A percentile compares a stretch with the other conserved stretches of the same genome.
Conservation (phyloP, 23 tunicate species). For the Trididemnum nubilum region DNA sequence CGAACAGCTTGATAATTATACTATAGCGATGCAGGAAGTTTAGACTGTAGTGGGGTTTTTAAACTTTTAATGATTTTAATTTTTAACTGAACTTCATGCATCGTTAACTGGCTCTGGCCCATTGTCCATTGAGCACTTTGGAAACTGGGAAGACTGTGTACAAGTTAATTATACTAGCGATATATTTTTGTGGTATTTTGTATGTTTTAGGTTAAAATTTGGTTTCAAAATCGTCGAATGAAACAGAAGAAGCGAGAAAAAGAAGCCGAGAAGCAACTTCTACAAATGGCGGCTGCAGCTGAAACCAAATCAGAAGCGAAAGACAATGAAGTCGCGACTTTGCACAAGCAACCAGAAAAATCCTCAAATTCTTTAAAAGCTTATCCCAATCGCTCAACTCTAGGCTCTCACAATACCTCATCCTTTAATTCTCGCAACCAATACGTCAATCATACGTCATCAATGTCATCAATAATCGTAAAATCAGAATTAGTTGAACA, state of each 20-base stretch:
- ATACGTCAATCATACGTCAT: slow-evolving; percentile 23
- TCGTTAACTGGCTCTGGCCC: too few relatives aligned
- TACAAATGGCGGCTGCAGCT: not conserved
- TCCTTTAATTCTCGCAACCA: slow-evolving; percentile 3
- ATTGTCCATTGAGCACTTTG: too few relatives aligned
- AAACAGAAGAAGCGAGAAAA: slow-evolving; percentile 98
- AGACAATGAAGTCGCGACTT: not conserved
- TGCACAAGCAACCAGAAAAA: not conserved
- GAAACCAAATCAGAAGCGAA: slow-evolving; percentile 5
- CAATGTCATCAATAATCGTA: slow-evolving; percentile 17
- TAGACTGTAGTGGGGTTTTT: too few relatives aligned
- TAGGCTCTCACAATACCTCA: not conserved
- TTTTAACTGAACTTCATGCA: too few relatives aligned
- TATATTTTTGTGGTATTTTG: too few relatives aligned
- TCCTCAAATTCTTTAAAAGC: not conserved
- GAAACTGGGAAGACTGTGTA: too few relatives aligned
- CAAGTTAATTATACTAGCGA: too few relatives aligned
- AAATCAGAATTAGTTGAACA: slow-evolving; percentile 25
- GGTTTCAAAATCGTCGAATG: slow-evolving; percentile 99
- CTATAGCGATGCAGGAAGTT: too few relatives aligned
- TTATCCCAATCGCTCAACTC: not conserved
- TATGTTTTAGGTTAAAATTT: slow-evolving; percentile 77
- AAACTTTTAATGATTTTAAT: too few relatives aligned
- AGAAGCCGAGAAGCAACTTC: slow-evolving; percentile 87
- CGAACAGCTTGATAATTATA: too few relatives aligned